Conservation (phyloP, 2,888 invertebrate genomes). For the Lepidochrysops patricia region DNA sequence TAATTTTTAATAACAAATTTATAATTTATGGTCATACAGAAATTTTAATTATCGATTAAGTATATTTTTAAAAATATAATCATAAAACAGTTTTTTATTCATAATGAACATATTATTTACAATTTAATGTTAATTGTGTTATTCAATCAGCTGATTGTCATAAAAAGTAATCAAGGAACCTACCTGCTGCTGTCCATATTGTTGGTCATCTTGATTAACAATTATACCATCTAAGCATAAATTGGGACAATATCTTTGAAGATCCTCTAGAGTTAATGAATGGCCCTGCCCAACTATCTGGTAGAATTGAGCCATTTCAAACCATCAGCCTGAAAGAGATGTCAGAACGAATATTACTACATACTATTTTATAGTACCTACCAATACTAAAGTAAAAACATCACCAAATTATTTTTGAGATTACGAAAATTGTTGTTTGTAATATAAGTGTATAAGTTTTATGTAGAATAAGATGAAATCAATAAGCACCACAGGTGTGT, state of each 20-base stretch:
- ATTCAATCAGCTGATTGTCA: background rate
- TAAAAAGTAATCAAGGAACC: slow-evolving; percentile 10
- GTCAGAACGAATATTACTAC: slow-evolving; percentile 9
- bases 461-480: background rate
- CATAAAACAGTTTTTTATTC: too few relatives aligned
- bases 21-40: too few relatives aligned
- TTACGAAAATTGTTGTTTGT: background rate
- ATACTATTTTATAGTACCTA: background rate
- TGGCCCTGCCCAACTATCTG: slow-evolving; percentile 77
- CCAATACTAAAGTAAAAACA: background rate
- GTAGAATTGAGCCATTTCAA: slow-evolving; percentile 81
- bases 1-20: too few relatives aligned
- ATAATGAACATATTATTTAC: too few relatives aligned
- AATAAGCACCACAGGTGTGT: background rate
- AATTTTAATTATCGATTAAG: too few relatives aligned
- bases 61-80: too few relatives aligned
- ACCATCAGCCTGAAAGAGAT: slow-evolving; percentile 47
- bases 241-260: slow-evolving; percentile 78
- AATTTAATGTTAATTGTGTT: background rate
- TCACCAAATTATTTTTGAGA: background rate
- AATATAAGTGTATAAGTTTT: background rate
- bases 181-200: slow-evolving; percentile 67
- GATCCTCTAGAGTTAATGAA: slow-evolving; percentile 72
- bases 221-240: slow-evolving; percentile 70
- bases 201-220: slow-evolving; percentile 67